Evolutionary conservation across 2,888 invertebrate genomes (phyloP).

Genomic region (Ramazzottius varieornatus): DNA sequence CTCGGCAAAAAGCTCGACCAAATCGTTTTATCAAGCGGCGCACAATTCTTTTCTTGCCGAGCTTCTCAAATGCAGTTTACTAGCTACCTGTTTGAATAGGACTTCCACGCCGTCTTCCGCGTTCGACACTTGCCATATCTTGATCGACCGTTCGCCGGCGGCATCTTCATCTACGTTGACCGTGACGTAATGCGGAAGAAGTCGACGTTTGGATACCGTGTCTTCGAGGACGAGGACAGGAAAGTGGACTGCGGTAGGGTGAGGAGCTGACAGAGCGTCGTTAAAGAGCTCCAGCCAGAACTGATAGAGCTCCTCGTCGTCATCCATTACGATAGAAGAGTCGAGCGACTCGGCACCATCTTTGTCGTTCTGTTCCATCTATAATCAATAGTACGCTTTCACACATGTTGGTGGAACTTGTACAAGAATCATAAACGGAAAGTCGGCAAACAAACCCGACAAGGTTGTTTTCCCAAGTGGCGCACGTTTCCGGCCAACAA

Average conservation of each 20-base stretch:
- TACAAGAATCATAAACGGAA: too few relatives aligned
- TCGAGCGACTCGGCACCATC: conserved; percentile 52
- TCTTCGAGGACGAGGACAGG: conserved; percentile 46
- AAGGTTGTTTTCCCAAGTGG: too few relatives aligned
- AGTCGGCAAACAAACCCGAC: too few relatives aligned
- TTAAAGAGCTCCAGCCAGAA: conserved; percentile 98
- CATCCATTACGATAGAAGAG: conserved; percentile 13
- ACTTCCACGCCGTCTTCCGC: not conserved
- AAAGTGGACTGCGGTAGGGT: conserved; percentile 10
- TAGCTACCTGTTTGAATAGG: not conserved
- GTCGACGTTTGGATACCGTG: not conserved
- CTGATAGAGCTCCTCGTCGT: conserved; percentile 32
- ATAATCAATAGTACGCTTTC: too few relatives aligned
- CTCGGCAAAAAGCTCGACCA: too few relatives aligned
- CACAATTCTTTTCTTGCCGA: too few relatives aligned
- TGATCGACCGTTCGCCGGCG: conserved; percentile 18
- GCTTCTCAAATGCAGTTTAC: too few relatives aligned
- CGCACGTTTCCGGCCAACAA: too few relatives aligned
- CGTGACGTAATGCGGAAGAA: conserved; percentile 76
- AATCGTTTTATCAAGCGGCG: too few relatives aligned
- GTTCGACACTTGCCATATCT: not conserved
- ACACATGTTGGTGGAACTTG: too few relatives aligned
- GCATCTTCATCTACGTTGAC: conserved; percentile 80
- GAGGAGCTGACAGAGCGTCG: conserved; percentile 48
- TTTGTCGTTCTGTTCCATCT: too few relatives aligned